A percentile compares a stretch with the other conserved stretches of the same genome.
phyloP scores from a whole-genome alignment of 2,113 vertebrate genomes.

The Corythornis madagascariensis region DNA sequence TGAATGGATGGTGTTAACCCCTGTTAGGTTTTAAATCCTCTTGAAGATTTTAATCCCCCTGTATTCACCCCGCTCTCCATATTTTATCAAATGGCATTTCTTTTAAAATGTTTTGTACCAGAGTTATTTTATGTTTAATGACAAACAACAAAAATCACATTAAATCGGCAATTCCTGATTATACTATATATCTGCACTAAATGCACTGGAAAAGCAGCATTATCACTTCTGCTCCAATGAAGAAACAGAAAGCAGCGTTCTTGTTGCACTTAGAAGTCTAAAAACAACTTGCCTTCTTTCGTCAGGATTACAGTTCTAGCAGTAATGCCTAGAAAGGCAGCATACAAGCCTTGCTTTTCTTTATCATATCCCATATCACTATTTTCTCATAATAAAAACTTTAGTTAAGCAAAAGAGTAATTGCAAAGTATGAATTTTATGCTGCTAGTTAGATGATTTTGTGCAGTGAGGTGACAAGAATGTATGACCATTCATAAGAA shows the following conservation, averaged over 20 bases:
- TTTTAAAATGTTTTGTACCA: conserved; percentile 39
- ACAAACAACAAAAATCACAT: conserved; percentile 61
- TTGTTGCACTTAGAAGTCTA: neutral
- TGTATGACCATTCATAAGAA: neutral
- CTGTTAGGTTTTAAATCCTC: conserved; percentile 12
- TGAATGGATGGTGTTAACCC: conserved; percentile 39
- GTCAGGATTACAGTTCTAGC: conserved; percentile 1
- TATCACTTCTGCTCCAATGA: conserved; percentile 33
- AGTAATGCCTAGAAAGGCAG: neutral
- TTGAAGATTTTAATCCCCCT: conserved; percentile 44
- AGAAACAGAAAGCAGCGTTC: conserved; percentile 38
- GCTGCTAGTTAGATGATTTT: neutral
- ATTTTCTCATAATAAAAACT: conserved; percentile 5
- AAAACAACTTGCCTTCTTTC: conserved; percentile 24
- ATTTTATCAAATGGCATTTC: conserved; percentile 44
- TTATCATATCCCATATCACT: neutral
- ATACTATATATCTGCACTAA: conserved; percentile 48
- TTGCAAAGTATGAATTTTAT: neutral
- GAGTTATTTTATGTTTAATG: conserved; percentile 64
- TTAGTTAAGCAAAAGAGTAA: neutral
- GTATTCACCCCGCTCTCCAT: neutral
- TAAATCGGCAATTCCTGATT: conserved; percentile 60
- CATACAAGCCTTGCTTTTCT: neutral
- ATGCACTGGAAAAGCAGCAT: conserved; percentile 43
- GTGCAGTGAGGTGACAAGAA: neutral